Percentiles rank a stretch among this genome's conserved stretches.
phyloP scores from a whole-genome alignment of 1,140 invertebrate species.

The Drosophila nannoptera region DNA sequence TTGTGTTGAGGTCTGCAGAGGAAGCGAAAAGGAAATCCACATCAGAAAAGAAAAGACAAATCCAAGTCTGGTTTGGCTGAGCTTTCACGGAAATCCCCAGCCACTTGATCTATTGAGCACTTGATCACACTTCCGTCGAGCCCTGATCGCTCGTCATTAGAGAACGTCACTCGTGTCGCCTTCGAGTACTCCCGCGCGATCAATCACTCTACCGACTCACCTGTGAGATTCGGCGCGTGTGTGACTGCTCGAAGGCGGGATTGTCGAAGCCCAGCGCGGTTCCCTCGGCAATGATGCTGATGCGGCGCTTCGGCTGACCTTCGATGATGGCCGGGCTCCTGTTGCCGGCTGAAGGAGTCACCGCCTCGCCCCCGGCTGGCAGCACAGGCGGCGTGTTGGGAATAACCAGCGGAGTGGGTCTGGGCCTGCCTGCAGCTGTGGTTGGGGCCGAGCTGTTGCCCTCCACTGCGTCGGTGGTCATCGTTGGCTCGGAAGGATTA shows the following conservation, averaged over 20 bases:
- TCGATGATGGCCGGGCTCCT: constrained; percentile 70
- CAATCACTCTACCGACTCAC: constrained; percentile 51
- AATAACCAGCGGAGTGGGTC: constrained; percentile 34
- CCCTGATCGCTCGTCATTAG: no score
- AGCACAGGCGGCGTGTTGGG: constrained; percentile 24
- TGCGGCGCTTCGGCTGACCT: constrained; percentile 73
- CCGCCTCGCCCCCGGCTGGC: background rate
- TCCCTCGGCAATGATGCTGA: constrained; percentile 75
- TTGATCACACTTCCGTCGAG: background rate
- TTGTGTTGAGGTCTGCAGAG: constrained; percentile 59
- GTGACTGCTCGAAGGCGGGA: constrained; percentile 69
- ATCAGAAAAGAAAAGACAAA: background rate
- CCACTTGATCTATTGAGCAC: background rate
- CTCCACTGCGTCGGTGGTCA: constrained; percentile 52
- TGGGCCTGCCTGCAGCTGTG: background rate
- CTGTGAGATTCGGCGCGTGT: constrained; percentile 76
- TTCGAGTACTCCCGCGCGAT: constrained; percentile 7
- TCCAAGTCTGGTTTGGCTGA: constrained; percentile 2
- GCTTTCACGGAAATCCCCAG: constrained; percentile 9
- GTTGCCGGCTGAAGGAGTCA: constrained; percentile 34
- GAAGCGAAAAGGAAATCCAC: no score
- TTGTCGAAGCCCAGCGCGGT: constrained; percentile 64
- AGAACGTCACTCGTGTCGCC: no score
- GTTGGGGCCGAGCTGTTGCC: constrained; percentile 2
- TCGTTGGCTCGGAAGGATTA: constrained; percentile 39